These are phyloP conservation scores for Rutilus rutilus DNA, from an alignment of 2,113 vertebrate genomes.

Conservation along the genomic window DNA sequence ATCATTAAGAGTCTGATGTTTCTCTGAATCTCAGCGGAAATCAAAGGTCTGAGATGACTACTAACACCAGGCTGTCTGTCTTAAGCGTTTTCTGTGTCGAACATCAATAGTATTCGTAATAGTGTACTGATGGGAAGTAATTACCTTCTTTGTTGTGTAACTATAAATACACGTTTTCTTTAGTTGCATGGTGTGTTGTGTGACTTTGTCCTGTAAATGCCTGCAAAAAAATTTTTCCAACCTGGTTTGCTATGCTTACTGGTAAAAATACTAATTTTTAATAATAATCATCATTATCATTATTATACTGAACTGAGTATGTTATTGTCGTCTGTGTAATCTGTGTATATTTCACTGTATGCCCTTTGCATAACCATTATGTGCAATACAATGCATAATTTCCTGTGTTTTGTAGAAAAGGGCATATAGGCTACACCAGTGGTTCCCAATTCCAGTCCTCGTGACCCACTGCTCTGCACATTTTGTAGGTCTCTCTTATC, in stretches of 20 bases:
- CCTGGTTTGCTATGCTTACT: not conserved
- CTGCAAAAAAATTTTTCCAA: not conserved
- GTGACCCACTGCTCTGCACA: no score
- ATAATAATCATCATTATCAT: not conserved
- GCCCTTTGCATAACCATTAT: not conserved
- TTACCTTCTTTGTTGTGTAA: slow-evolving; percentile 7
- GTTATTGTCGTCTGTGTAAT: not conserved
- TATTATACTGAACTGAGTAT: not conserved
- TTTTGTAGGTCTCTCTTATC: no score
- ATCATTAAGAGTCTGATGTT: slow-evolving; percentile 1
- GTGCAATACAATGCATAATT: not conserved
- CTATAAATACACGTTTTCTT: not conserved
- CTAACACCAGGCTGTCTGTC: not conserved
- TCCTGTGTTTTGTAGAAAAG: not conserved
- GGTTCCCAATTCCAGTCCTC: no score
- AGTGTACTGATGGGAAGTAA: not conserved
- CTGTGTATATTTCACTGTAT: not conserved
- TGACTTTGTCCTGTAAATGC: not conserved
- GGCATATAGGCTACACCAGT: no score
- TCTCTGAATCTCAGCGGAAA: slow-evolving; percentile 10
- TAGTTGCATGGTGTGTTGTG: not conserved
- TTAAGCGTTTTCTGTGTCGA: not conserved
- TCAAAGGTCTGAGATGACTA: not conserved
- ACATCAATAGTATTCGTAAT: not conserved
- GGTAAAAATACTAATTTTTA: not conserved